These are phyloP conservation scores for Urocynchramus pylzowi DNA, from an alignment of 2,113 vertebrate genomes.

Conservation along the genomic window DNA sequence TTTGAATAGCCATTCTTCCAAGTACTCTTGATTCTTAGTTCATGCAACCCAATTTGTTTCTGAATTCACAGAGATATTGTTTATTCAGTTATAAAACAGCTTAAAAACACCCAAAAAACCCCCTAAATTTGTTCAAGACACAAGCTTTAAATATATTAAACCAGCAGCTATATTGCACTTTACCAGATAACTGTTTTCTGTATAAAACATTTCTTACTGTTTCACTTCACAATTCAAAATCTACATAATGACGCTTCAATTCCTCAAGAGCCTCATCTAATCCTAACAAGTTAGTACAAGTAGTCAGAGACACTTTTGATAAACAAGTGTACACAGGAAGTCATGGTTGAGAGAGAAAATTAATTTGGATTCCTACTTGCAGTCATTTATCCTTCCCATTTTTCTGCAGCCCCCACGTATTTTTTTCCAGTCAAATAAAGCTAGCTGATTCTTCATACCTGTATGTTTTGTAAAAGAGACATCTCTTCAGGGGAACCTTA, in stretches of 20 bases:
- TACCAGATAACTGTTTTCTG: neutral
- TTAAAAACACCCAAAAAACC: accelerated
- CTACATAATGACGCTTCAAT: neutral
- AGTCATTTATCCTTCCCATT: neutral
- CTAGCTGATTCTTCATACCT: constrained; percentile 73
- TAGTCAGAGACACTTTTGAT: neutral
- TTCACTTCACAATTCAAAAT: neutral
- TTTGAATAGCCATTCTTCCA: neutral
- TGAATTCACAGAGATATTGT: neutral
- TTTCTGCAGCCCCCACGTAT: neutral
- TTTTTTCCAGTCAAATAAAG: neutral
- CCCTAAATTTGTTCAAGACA: neutral
- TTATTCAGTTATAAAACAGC: neutral
- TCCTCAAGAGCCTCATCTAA: neutral
- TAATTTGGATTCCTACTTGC: neutral
- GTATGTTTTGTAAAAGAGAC: constrained; percentile 86
- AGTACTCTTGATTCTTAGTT: neutral
- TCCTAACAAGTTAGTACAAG: neutral
- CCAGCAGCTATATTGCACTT: neutral
- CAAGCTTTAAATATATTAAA: neutral
- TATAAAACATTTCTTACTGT: neutral
- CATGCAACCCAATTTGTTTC: neutral
- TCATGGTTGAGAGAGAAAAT: neutral
- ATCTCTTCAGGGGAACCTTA: constrained; percentile 92
- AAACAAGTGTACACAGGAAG: neutral